Evolutionary conservation across 2,888 invertebrate species (phyloP).

Genomic region (Linhomoeus sp.): DNA sequence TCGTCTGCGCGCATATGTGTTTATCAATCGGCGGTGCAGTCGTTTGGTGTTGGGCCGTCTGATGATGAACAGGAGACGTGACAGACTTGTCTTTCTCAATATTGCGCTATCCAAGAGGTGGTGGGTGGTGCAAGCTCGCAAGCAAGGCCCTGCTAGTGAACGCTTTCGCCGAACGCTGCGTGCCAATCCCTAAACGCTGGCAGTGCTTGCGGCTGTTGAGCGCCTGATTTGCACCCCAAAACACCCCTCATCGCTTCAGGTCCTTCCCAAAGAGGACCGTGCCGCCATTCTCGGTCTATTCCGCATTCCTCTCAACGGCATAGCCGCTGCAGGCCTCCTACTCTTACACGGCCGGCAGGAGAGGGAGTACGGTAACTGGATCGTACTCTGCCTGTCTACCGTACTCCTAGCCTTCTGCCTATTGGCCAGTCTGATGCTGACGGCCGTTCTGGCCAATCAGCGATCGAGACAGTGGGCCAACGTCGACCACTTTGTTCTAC

Average conservation of each 20-base stretch:
- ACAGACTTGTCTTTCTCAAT: too few species aligned
- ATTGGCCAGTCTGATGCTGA: constrained; percentile 6
- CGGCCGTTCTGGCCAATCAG: not conserved
- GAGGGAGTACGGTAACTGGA: constrained; percentile 34
- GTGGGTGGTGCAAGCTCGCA: too few species aligned
- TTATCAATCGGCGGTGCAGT: too few species aligned
- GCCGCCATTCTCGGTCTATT: constrained; percentile 41
- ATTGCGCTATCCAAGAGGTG: too few species aligned
- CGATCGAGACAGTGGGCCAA: not conserved
- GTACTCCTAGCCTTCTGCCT: constrained; percentile 18
- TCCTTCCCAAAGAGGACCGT: constrained; percentile 24
- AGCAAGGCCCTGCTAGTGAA: too few species aligned
- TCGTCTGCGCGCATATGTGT: too few species aligned
- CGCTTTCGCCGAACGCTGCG: too few species aligned
- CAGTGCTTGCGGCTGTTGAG: too few species aligned
- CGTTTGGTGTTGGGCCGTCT: too few species aligned
- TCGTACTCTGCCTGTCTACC: constrained; percentile 27
- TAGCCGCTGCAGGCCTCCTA: constrained; percentile 36
- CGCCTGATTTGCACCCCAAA: too few species aligned
- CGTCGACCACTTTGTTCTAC: not conserved
- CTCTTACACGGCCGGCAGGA: constrained; percentile 30
- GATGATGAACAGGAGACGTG: too few species aligned
- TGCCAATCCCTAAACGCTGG: too few species aligned
- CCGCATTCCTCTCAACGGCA: constrained; percentile 39
- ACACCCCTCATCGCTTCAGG: constrained; percentile 37